phyloP scores from a whole-genome alignment of 2,797 vertebrate genomes.

The Cyprinodon diabolis region DNA sequence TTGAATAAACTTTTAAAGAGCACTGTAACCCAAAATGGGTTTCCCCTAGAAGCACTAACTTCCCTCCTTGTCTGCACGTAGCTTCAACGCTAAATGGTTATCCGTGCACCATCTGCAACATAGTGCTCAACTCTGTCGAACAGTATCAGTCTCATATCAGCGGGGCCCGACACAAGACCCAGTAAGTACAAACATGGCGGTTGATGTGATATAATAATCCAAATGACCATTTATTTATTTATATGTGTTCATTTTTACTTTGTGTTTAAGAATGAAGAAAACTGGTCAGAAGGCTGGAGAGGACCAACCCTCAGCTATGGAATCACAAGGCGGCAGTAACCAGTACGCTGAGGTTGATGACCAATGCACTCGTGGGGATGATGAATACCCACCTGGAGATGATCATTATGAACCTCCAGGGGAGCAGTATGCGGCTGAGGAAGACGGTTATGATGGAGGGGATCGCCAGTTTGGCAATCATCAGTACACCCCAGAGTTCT shows the following conservation, averaged over 20 bases:
- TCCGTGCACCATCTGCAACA: slow-evolving; percentile 91
- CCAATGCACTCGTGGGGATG: not conserved
- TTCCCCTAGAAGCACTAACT: not conserved
- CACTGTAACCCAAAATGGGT: not conserved
- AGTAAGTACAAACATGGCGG: slow-evolving; percentile 82
- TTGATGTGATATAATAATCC: not conserved
- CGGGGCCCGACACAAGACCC: slow-evolving; percentile 97
- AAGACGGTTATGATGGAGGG: not conserved
- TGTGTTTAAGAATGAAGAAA: slow-evolving; percentile 69
- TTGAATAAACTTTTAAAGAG: too few species aligned
- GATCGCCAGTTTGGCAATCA: slow-evolving; percentile 20
- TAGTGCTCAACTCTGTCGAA: slow-evolving; percentile 96
- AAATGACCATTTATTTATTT: not conserved
- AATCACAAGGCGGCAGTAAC: not conserved
- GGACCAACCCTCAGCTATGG: slow-evolving; percentile 35
- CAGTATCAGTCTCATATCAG: slow-evolving; percentile 98
- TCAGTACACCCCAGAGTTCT: slow-evolving; percentile 48
- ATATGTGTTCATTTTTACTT: not conserved
- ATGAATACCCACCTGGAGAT: slow-evolving; percentile 6
- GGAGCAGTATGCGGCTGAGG: not conserved
- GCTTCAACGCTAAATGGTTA: slow-evolving; percentile 89
- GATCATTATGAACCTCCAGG: slow-evolving; percentile 8
- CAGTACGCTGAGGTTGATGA: slow-evolving; percentile 1
- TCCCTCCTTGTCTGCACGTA: slow-evolving; percentile 55
- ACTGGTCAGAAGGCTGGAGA: slow-evolving; percentile 37